phyloP scores from a whole-genome alignment of 2,113 vertebrate species.

The Columba livia region DNA sequence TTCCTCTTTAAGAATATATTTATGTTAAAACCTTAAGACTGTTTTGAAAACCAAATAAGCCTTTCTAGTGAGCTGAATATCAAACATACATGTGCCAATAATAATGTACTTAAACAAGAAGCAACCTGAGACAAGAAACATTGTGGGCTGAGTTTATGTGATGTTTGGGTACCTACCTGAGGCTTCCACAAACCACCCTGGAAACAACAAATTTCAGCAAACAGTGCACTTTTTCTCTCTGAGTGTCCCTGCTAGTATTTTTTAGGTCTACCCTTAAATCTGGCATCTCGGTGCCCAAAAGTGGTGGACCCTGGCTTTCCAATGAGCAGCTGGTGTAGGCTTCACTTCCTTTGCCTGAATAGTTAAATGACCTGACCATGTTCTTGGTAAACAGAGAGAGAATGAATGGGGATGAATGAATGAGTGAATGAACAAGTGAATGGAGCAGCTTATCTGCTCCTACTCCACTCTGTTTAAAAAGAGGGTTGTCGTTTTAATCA shows the following conservation, averaged over 20 bases:
- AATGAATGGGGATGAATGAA: constrained; percentile 62
- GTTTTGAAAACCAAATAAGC: neutral
- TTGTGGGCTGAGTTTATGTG: accelerated
- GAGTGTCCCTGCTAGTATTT: neutral
- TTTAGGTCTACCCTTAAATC: neutral
- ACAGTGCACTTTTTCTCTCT: neutral
- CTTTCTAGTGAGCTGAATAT: neutral
- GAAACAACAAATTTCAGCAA: neutral
- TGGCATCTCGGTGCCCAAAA: neutral
- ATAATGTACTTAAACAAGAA: neutral
- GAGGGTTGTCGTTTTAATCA: constrained; percentile 14
- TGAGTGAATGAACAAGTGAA: constrained; percentile 59
- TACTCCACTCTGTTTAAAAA: constrained; percentile 52
- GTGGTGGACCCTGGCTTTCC: neutral
- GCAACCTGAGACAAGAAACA: neutral
- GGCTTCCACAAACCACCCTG: neutral
- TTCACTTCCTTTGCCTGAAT: constrained; percentile 1
- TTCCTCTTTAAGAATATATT: neutral
- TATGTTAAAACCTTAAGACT: neutral
- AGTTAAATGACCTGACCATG: constrained; percentile 31
- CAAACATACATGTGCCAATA: neutral
- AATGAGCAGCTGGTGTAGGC: neutral
- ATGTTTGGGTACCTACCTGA: neutral
- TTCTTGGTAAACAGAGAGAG: neutral
- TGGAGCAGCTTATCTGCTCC: constrained; percentile 57